These are phyloP conservation scores for Stratiomys singularior DNA, from an alignment of 2,888 invertebrate genomes.

Conservation along the genomic window DNA sequence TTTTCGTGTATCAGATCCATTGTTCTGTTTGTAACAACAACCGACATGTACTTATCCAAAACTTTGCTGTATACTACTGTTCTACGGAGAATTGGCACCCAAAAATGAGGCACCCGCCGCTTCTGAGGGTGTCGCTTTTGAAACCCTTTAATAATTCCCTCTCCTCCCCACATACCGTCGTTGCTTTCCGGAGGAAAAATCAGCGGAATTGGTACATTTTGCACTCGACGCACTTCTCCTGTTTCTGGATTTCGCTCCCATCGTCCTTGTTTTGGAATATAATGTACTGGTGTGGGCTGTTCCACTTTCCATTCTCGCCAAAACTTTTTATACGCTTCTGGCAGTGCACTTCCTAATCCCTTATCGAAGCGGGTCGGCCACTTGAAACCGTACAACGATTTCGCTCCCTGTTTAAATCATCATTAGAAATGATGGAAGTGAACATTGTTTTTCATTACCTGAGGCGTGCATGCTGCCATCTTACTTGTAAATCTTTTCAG, in stretches of 20 bases:
- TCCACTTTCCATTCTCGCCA: conserved; percentile 84
- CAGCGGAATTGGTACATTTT: conserved; percentile 80
- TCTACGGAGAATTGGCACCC: conserved; percentile 84
- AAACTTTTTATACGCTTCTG: conserved; percentile 86
- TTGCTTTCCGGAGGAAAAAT: conserved; percentile 82
- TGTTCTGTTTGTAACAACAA: conserved; percentile 86
- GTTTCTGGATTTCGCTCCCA: conserved; percentile 79
- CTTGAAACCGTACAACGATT: conserved; percentile 66
- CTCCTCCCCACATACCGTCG: conserved; percentile 95
- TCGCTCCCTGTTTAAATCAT: conserved; percentile 57
- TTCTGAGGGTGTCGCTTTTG: conserved; percentile 71
- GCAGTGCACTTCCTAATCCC: conserved; percentile 76
- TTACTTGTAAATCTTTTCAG: too few relatives aligned
- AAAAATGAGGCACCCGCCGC: conserved; percentile 83
- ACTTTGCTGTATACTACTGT: conserved; percentile 91
- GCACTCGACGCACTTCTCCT: conserved; percentile 74
- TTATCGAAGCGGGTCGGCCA: conserved; percentile 70
- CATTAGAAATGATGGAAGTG: neutral
- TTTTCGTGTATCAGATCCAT: conserved; percentile 86
- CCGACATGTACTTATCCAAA: conserved; percentile 82
- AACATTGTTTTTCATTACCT: neutral
- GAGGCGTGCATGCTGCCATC: conserved; percentile 22
- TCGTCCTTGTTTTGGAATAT: conserved; percentile 77
- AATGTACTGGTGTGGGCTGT: conserved; percentile 73
- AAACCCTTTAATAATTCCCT: conserved; percentile 91